Conservation (phyloP, 2,888 invertebrate species). For the Hypercompe scribonia region DNA sequence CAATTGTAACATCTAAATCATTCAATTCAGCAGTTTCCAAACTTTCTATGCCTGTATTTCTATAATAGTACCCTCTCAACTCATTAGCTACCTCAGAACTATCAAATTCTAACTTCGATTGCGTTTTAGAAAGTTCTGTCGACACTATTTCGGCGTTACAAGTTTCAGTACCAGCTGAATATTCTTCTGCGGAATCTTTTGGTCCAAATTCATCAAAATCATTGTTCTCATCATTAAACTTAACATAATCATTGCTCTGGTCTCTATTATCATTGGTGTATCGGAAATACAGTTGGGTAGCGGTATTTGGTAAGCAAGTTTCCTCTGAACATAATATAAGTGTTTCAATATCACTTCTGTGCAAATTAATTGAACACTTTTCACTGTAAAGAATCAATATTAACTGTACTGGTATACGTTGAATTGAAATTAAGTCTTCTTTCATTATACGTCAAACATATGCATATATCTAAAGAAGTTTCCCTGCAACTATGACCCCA, state of each 20-base stretch:
- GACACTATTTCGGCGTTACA: not conserved
- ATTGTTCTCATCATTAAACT: slow-evolving; percentile 35
- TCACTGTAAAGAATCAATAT: slow-evolving; percentile 65
- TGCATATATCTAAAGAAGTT: no score
- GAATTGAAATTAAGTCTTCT: not conserved
- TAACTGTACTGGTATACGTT: not conserved
- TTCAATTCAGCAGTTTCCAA: slow-evolving; percentile 21
- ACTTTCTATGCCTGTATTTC: slow-evolving; percentile 12
- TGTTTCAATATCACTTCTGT: slow-evolving; percentile 64
- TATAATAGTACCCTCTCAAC: slow-evolving; percentile 8
- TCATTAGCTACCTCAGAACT: not conserved
- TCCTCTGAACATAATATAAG: slow-evolving; percentile 68
- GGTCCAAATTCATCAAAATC: slow-evolving; percentile 32
- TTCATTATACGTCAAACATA: no score
- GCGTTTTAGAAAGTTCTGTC: slow-evolving; percentile 3
- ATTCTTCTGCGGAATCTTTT: slow-evolving; percentile 13
- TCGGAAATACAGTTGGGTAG: slow-evolving; percentile 22
- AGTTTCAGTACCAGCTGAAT: not conserved
- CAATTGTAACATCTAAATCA: slow-evolving; percentile 33
- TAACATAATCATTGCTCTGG: slow-evolving; percentile 42
- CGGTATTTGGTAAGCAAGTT: slow-evolving; percentile 54
- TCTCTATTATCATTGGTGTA: slow-evolving; percentile 28
- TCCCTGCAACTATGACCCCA: no score
- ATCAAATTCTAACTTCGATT: slow-evolving; percentile 4
- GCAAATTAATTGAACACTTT: slow-evolving; percentile 71